Conservation (phyloP, 2,797 vertebrate species). For the Ara ararauna region DNA sequence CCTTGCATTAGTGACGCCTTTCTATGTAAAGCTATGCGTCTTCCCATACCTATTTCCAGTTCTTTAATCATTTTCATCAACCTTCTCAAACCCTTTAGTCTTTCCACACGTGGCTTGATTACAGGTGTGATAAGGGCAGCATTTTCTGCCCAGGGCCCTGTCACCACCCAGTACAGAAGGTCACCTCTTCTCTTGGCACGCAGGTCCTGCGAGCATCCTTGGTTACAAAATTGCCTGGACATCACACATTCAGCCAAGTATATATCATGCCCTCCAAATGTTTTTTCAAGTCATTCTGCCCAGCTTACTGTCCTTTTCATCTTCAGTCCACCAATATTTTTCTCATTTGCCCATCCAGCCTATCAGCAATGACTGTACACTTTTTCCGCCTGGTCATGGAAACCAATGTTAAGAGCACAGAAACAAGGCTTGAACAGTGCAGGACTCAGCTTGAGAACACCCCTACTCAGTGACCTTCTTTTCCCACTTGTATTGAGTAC, state of each 20-base stretch:
- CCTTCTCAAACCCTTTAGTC: background rate
- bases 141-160: background rate
- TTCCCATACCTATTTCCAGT: background rate
- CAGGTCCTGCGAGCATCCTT: fast-evolving
- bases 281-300: background rate
- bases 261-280: background rate
- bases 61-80: background rate
- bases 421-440: background rate
- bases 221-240: fast-evolving
- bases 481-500: fast-evolving
- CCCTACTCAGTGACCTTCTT: background rate
- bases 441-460: background rate
- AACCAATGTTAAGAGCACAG: fast-evolving
- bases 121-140: fast-evolving
- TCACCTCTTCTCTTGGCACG: background rate
- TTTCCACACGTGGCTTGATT: fast-evolving
- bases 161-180: background rate
- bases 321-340: no score
- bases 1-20: fast-evolving
- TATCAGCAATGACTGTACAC: fast-evolving
- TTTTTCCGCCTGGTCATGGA: background rate
- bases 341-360: background rate
- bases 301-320: fast-evolving
- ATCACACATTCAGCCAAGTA: background rate
- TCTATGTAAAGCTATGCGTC: background rate